Evolutionary conservation across 1,140 invertebrate species (phyloP).

Genomic region (Metopolophium dirhodum): DNA sequence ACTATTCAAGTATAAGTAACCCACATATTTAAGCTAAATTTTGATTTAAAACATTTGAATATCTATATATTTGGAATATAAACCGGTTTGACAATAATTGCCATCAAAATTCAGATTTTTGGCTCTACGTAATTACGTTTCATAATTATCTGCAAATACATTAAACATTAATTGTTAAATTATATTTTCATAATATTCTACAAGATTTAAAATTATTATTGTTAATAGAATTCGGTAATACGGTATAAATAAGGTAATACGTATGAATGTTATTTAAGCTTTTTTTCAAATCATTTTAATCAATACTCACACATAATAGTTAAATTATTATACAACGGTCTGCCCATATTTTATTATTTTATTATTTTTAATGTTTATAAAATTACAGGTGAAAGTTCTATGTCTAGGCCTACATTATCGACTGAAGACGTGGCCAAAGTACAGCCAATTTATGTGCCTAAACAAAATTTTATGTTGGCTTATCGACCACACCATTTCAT

Average conservation of each 20-base stretch:
- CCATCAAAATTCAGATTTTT: not conserved
- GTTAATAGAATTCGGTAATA: no score
- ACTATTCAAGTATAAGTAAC: not conserved
- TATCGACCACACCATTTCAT: conserved; percentile 69
- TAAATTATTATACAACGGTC: not conserved
- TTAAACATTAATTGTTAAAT: not conserved
- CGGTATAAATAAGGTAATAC: no score
- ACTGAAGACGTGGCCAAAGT: conserved; percentile 74
- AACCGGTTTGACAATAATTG: not conserved
- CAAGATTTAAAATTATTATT: not conserved
- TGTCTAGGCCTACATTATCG: conserved; percentile 69
- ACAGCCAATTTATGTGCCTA: conserved; percentile 65
- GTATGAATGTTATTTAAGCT: not conserved
- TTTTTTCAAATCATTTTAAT: not conserved
- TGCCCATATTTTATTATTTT: no score
- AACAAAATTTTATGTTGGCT: conserved; percentile 69
- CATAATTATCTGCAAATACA: not conserved
- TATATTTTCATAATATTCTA: not conserved
- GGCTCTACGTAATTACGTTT: not conserved
- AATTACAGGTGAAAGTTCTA: conserved; percentile 55
- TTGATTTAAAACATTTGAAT: not conserved
- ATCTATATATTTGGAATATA: not conserved
- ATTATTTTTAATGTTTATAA: no score
- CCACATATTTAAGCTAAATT: not conserved
- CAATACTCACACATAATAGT: not conserved